Evolutionary conservation across 2,113 vertebrate genomes (phyloP).

Genomic region (Sigmodon hispidus): DNA sequence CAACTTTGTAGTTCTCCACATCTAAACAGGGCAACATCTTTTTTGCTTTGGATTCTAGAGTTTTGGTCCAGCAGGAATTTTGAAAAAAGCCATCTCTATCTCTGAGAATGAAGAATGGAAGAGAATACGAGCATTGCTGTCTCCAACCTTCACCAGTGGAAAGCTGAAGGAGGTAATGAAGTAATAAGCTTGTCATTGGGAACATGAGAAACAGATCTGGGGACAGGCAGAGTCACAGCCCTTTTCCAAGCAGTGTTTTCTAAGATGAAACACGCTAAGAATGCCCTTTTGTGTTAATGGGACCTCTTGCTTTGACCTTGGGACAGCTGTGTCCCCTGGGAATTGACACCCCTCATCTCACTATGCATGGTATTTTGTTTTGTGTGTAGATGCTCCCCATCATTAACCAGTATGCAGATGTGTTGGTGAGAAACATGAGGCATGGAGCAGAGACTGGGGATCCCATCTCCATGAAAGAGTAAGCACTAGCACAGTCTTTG

Average conservation of each 20-base stretch:
- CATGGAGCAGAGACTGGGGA: slow-evolving; percentile 83
- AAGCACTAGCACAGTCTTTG: slow-evolving; percentile 68
- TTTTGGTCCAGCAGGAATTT: slow-evolving; percentile 66
- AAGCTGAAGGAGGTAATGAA: slow-evolving; percentile 90
- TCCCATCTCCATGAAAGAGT: slow-evolving; percentile 84
- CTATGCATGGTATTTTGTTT: neutral
- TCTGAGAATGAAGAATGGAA: slow-evolving; percentile 90
- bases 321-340: neutral
- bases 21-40: neutral
- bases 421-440: slow-evolving; percentile 84
- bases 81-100: slow-evolving; percentile 73
- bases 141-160: slow-evolving; percentile 87
- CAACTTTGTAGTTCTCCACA: neutral
- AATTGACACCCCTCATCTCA: neutral
- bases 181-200: neutral
- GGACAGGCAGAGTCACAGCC: neutral
- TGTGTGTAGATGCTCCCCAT: slow-evolving; percentile 88
- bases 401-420: slow-evolving; percentile 84
- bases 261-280: neutral
- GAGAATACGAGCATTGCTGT: slow-evolving; percentile 85
- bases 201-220: neutral
- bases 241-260: neutral
- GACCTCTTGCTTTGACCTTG: neutral
- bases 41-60: slow-evolving; percentile 68
- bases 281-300: neutral